phyloP scores from a whole-genome alignment of 2,113 vertebrate species.

The Octodon degus region DNA sequence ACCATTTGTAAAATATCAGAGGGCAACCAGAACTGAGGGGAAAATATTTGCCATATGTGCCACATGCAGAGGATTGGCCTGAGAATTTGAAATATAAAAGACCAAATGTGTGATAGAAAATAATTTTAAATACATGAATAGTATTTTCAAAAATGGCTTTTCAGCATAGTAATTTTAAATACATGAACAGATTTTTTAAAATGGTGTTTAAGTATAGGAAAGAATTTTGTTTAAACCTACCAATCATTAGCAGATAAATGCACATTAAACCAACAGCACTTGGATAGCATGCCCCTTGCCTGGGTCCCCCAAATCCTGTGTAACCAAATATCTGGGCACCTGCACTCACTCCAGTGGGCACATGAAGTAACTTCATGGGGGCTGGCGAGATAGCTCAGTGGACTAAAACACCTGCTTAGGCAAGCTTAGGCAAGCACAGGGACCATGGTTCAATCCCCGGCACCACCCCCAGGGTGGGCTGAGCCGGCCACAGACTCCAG shows the following conservation, averaged over 20 bases:
- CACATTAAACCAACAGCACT: not conserved
- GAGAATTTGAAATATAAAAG: not conserved
- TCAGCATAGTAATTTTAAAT: not conserved
- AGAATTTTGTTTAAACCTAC: not conserved
- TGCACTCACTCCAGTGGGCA: not conserved
- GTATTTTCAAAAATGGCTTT: not conserved
- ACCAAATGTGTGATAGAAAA: not conserved
- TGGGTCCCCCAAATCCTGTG: not conserved
- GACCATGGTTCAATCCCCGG: no score
- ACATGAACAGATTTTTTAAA: not conserved
- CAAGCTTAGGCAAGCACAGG: no score
- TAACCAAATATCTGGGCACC: not conserved
- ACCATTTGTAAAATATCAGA: not conserved
- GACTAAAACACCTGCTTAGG: no score
- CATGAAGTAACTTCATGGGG: not conserved
- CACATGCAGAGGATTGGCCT: not conserved
- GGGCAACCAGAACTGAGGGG: not conserved
- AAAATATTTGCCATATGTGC: not conserved
- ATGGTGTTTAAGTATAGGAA: not conserved
- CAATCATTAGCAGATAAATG: not conserved
- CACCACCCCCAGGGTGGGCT: no score
- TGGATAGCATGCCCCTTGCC: not conserved
- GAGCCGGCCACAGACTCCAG: no score
- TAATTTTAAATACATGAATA: not conserved
- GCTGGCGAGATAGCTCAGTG: no score